Evolutionary conservation across 2,888 invertebrate genomes (phyloP).

Genomic region (Catotricha subobsoleta): DNA sequence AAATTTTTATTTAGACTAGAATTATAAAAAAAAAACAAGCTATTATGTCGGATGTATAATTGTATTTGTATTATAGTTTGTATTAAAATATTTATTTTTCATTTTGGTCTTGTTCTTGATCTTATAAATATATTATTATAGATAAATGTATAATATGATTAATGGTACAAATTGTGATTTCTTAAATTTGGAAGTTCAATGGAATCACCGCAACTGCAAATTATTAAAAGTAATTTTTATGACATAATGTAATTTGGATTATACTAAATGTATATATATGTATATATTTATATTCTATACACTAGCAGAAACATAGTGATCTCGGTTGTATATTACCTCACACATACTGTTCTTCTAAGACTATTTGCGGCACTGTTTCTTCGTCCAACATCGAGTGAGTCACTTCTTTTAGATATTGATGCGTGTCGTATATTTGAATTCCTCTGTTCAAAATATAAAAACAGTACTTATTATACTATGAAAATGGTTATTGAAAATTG

Average conservation of each 20-base stretch:
- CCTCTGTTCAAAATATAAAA: too few species aligned
- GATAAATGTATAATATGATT: not conserved
- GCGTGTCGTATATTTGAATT: constrained; percentile 3
- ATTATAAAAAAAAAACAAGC: too few species aligned
- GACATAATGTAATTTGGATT: too few species aligned
- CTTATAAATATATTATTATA: not conserved
- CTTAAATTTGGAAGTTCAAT: constrained; percentile 7
- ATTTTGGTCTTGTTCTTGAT: too few species aligned
- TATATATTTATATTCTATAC: not conserved
- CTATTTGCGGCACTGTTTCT: constrained; percentile 4
- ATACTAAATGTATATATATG: not conserved
- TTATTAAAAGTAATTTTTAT: not conserved
- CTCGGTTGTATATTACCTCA: not conserved
- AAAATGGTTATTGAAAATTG: not conserved
- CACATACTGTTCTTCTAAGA: not conserved
- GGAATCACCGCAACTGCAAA: constrained; percentile 7
- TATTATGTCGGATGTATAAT: too few species aligned
- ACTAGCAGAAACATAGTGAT: not conserved
- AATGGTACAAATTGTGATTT: constrained; percentile 3
- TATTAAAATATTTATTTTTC: too few species aligned
- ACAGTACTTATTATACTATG: too few species aligned
- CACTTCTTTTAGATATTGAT: constrained; percentile 2
- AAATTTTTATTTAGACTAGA: too few species aligned
- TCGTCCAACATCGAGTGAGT: constrained; percentile 1
- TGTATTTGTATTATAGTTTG: too few species aligned